Percentiles rank a stretch among this genome's conserved stretches.
phyloP scores from a whole-genome alignment of 2,888 invertebrate genomes.

The Vanessa cardui region DNA sequence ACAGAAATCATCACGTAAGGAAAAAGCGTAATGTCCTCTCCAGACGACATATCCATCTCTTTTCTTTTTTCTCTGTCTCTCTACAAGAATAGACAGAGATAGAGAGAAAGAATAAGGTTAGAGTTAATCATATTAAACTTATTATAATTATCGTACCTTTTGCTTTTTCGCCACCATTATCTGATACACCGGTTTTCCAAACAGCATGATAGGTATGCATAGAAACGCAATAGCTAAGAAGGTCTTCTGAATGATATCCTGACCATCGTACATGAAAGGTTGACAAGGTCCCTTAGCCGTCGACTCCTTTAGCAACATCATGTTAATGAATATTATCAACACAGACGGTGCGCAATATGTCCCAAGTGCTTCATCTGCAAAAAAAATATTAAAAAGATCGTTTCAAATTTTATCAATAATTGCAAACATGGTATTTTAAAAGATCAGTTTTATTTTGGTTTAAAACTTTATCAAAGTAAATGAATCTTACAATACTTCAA shows the following conservation, averaged over 20 bases:
- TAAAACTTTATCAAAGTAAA: too few species aligned
- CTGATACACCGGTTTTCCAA: conserved; percentile 89
- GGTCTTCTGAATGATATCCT: conserved; percentile 83
- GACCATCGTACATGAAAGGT: conserved; percentile 84
- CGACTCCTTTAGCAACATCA: conserved; percentile 85
- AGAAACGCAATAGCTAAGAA: conserved; percentile 85
- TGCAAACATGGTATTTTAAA: background rate
- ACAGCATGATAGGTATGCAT: conserved; percentile 90
- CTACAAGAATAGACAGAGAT: too few species aligned
- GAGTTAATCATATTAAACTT: too few species aligned
- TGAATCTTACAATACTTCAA: too few species aligned
- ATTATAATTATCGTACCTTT: conserved; percentile 51
- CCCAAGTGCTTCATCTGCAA: conserved; percentile 66
- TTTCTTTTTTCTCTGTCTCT: too few species aligned
- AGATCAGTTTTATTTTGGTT: too few species aligned
- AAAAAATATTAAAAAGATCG: too few species aligned
- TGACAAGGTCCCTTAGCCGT: conserved; percentile 73
- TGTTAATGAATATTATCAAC: conserved; percentile 91
- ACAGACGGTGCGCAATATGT: conserved; percentile 89
- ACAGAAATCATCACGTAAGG: too few species aligned
- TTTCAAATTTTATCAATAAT: background rate
- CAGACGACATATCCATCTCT: too few species aligned
- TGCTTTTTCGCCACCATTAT: conserved; percentile 70
- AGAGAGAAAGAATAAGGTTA: too few species aligned
- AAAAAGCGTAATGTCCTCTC: too few species aligned